Evolutionary conservation across 1,140 invertebrate species (phyloP).

Genomic region (Reticulitermes speratus): DNA sequence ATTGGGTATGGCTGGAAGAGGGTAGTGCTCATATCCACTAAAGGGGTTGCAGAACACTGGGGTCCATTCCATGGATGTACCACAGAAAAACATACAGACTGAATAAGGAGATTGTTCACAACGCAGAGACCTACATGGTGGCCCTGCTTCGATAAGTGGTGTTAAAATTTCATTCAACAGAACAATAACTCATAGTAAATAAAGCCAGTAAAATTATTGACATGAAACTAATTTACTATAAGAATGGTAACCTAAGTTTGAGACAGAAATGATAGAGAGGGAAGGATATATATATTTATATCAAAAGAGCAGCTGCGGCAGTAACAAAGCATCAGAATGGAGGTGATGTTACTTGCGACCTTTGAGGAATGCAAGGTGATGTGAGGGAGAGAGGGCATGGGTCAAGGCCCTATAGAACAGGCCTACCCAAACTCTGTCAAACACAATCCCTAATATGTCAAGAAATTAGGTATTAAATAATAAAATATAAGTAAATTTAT

Average conservation of each 20-base stretch:
- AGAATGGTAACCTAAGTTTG: not conserved
- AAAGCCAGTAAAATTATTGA: not conserved
- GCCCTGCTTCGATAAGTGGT: not conserved
- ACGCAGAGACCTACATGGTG: not conserved
- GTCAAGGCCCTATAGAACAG: not conserved
- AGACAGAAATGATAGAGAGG: not conserved
- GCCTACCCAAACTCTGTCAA: not conserved
- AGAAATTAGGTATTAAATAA: not conserved
- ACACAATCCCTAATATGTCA: not conserved
- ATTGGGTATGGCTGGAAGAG: not conserved
- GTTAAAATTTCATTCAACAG: not conserved
- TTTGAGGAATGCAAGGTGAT: not conserved
- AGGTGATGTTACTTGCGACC: not conserved
- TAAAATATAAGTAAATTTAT: not conserved
- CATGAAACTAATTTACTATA: not conserved
- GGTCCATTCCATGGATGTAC: not conserved
- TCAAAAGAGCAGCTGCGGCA: not conserved
- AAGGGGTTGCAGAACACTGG: not conserved
- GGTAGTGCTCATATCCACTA: not conserved
- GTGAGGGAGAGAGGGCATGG: not conserved
- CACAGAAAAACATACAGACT: not conserved
- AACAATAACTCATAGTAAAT: slow-evolving; percentile 2
- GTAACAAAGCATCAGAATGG: not conserved
- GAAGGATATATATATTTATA: not conserved
- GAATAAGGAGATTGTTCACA: not conserved